Evolutionary conservation across 2,113 vertebrate genomes (phyloP), one percentile per base, ranked within the genome.

Genomic region (Phyllostomus hastatus): DNA sequence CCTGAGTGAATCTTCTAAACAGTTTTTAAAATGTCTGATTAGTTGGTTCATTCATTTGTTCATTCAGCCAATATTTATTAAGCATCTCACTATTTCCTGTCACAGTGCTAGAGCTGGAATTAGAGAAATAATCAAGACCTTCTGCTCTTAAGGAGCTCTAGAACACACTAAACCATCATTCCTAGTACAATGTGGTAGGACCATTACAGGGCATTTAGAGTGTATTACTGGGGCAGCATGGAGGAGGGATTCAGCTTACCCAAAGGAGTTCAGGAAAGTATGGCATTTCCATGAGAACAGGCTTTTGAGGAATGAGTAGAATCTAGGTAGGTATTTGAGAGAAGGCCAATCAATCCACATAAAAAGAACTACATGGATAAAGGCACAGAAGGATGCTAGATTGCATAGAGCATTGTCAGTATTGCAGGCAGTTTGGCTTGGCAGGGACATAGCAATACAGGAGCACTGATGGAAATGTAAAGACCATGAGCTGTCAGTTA

Each of bases 121-220:
- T 41, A 10, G 5, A 75, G n/a, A 87, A 33, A 10, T 24, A 46
- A 84, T 52, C 8, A 50, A 81, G 52, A 76, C 26, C 20, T 4
- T 61, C n/a, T 82, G 50, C 12, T 66, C 16, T 41, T 54, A 52
- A 48, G 59, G 66, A 76, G 33, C 15, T 66, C 14, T 7, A 80
- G 54, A 28, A n/a, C 80, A 4, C 2, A 1, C 33, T 67, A 11
- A 48, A 11, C 43, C 1, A 14, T 46, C 66, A 33, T 52, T 64
- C 46, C 6, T 50, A 14, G 22, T 31, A 0, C 5, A 66, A 1
- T 2, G 1, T 12, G 1, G n/a, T 66, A 41, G 15, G 52, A 11
- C 22, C 17, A 0, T 52, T 17, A 4, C 0, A 1, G 64, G 50
- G 19, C 38, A 19, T 33, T 89, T 19, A n/a, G 24, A 17, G 4